Evolutionary conservation across 2,113 vertebrate genomes (phyloP), one percentile per base, ranked within the genome.

Genomic region (Diphyllodes magnificus): DNA sequence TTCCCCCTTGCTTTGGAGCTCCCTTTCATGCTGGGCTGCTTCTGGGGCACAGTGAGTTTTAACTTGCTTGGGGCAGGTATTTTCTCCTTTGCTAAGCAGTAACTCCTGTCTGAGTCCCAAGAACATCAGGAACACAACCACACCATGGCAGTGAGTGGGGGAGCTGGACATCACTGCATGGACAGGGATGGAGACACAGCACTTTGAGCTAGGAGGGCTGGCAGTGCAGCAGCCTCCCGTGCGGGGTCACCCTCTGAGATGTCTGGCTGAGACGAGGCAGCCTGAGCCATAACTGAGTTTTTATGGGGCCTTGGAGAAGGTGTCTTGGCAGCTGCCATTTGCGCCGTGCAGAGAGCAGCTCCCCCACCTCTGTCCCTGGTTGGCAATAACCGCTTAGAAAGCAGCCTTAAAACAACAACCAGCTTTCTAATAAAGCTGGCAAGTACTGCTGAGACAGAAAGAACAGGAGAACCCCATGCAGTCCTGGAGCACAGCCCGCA

Each of bases 271-370:
- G 86, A 56, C 0, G 1, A 87, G 81, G 77, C 82, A 94, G 91
- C 64, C 83, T 44, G 61, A 86, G 86, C 92, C 31, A 45, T 86
- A 93, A 93, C 53, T 0, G 0, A 28, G 53, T 35, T 92, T 95
- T 93, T 83, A 94, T 24, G 11, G 31, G 77, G 73, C 95, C 91
- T 88, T 68, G 21, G 94, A 91, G 95, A 93, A 93, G 60, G 77
- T 63, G 49, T 75, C 88, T 95, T 92, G 95, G 95, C 96, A 94
- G 88, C 94, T 95, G 91, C 44, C 92, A 66, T 33, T 90, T 81
- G 30, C 1, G 0, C 37, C 2, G 9, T 37, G 47, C 39, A 22
- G 86, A 59, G 51, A 20, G 17, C 50, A 68, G 92, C 77, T 91
- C 88, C 88, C 91, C 69, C 65, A 86, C 68, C 77, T 84, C 90